Percentiles rank a stretch among this genome's conserved stretches.
Conservation (phyloP, 2,797 vertebrate genomes). For the Mormyrops attenuatus region DNA sequence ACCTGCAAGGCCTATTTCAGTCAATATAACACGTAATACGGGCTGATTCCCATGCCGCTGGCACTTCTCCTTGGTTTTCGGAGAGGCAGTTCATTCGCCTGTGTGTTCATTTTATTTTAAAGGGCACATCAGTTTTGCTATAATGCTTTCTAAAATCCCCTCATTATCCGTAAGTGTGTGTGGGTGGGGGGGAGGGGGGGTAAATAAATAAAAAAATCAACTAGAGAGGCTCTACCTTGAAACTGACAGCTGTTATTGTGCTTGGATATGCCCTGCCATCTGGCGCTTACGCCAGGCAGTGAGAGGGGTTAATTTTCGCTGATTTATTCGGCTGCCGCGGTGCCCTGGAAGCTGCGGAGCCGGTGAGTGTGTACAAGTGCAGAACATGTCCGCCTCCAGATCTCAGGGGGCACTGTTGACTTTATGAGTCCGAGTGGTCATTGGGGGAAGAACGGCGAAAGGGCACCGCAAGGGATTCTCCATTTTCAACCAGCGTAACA, state of each 20-base stretch:
- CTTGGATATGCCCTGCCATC: conserved; percentile 63
- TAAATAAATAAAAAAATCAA: conserved; percentile 48
- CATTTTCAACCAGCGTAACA: not conserved
- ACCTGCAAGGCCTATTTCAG: conserved; percentile 61
- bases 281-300: conserved; percentile 57
- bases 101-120: conserved; percentile 22
- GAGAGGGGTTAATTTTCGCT: conserved; percentile 78
- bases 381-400: not conserved
- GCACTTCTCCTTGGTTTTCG: not conserved
- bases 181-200: not conserved
- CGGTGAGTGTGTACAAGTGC: conserved; percentile 1
- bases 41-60: not conserved
- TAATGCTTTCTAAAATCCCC: conserved; percentile 38
- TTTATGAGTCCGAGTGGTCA: not conserved
- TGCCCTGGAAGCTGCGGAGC: conserved; percentile 45
- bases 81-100: not conserved
- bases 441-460: not conserved
- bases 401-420: not conserved
- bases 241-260: conserved; percentile 77
- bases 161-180: conserved; percentile 56
- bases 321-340: conserved; percentile 71
- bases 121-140: conserved; percentile 23
- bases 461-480: not conserved
- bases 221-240: conserved; percentile 68
- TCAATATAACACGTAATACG: conserved; percentile 54